These are phyloP conservation scores for Eucera pruinosa DNA, from an alignment of 2,888 invertebrate species.

Conservation along the genomic window DNA sequence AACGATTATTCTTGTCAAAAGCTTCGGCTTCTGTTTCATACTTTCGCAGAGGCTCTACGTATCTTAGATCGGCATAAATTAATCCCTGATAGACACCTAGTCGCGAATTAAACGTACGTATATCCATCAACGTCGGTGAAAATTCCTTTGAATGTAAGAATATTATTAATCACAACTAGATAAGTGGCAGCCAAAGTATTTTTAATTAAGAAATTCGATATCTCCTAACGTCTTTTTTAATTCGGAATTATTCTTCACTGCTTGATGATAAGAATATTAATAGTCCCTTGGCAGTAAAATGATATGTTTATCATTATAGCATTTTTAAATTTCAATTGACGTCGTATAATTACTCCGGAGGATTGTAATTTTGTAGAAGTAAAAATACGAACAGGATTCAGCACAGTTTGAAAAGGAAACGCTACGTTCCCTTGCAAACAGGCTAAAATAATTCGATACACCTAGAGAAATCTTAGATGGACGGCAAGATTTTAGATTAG, in stretches of 20 bases:
- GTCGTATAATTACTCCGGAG: not conserved
- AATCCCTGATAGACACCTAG: not conserved
- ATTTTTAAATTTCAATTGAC: not conserved
- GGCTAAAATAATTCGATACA: slow-evolving; percentile 72
- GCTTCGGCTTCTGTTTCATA: not conserved
- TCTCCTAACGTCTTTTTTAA: not conserved
- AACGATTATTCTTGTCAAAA: slow-evolving; percentile 67
- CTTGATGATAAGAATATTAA: not conserved
- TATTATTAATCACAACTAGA: not conserved
- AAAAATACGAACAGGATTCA: not conserved
- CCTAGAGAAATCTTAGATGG: slow-evolving; percentile 70
- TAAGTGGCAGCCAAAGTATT: not conserved
- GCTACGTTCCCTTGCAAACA: slow-evolving; percentile 43
- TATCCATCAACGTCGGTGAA: not conserved
- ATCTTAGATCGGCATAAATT: not conserved
- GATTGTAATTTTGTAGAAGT: not conserved
- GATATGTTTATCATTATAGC: too few relatives aligned
- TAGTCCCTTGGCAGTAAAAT: not conserved
- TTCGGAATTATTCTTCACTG: not conserved
- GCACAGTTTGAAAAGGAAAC: slow-evolving; percentile 21
- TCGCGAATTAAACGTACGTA: not conserved
- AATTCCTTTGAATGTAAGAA: not conserved
- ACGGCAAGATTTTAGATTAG: slow-evolving; percentile 72
- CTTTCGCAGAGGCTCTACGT: not conserved
- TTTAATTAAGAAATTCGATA: not conserved